Percentiles rank a stretch among this genome's conserved stretches.
Conservation (phyloP, 1,140 invertebrate species). For the Pseudomyrmex gracilis region DNA sequence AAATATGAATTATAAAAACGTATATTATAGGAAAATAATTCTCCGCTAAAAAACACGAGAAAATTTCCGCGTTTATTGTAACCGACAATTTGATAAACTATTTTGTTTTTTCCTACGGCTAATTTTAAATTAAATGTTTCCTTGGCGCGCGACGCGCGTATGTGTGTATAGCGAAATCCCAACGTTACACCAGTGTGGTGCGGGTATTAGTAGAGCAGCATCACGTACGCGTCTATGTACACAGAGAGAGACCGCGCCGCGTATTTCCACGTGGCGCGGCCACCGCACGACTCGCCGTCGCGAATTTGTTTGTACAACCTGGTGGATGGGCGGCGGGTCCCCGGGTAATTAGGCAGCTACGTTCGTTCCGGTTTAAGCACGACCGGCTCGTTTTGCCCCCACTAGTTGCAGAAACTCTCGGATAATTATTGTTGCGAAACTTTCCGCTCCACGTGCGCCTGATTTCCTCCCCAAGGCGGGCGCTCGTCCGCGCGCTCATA, state of each 20-base stretch:
- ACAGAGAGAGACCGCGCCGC: neutral
- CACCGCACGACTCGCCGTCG: conserved; percentile 29
- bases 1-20: too few relatives aligned
- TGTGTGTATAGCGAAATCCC: neutral
- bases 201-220: conserved; percentile 1
- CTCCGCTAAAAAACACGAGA: neutral
- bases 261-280: conserved; percentile 43
- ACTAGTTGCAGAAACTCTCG: conserved; percentile 81
- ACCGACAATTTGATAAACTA: neutral
- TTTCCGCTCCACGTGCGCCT: conserved; percentile 60
- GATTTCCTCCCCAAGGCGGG: conserved; percentile 29
- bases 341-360: conserved; percentile 70
- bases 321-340: conserved; percentile 64
- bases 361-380: conserved; percentile 74
- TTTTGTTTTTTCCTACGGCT: neutral
- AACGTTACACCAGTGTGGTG: neutral
- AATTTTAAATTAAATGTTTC: neutral
- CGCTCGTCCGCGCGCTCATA: neutral
- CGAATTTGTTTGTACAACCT: conserved; percentile 74
- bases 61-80: neutral
- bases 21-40: too few relatives aligned
- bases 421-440: conserved; percentile 82
- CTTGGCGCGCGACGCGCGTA: neutral
- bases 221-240: neutral
- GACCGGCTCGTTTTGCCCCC: conserved; percentile 73